phyloP scores from a whole-genome alignment of 2,797 vertebrate species.

The Microctenopoma steveboyesi region DNA sequence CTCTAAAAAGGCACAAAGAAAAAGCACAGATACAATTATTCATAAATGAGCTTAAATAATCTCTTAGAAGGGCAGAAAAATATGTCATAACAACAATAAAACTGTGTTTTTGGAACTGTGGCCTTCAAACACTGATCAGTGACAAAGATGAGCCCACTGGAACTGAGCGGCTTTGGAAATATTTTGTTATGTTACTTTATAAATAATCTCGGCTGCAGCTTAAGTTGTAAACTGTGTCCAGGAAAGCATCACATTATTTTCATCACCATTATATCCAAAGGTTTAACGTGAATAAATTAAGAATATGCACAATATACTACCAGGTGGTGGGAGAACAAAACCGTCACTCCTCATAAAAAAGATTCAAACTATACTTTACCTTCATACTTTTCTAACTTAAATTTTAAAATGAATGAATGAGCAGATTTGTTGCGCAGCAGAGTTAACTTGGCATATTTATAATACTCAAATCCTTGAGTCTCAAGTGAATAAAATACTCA shows the following conservation, averaged over 20 bases:
- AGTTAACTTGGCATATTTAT: neutral
- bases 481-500: conserved; percentile 3
- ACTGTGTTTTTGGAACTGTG: conserved; percentile 12
- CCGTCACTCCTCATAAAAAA: neutral
- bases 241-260: conserved; percentile 38
- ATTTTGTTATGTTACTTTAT: conserved; percentile 42
- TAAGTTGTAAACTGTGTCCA: conserved; percentile 48
- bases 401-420: neutral
- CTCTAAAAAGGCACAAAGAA: neutral
- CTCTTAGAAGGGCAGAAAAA: neutral
- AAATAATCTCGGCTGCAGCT: conserved; percentile 60
- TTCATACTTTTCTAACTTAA: neutral
- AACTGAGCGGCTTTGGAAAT: conserved; percentile 40
- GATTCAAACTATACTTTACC: neutral
- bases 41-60: neutral
- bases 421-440: neutral
- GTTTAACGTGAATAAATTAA: conserved; percentile 26
- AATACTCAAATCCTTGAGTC: conserved; percentile 17
- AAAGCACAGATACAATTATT: neutral
- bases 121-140: conserved; percentile 33
- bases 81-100: conserved; percentile 4
- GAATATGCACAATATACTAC: too few species aligned
- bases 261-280: conserved; percentile 39
- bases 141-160: conserved; percentile 36
- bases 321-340: too few species aligned